Base-by-base conservation (phyloP, 1,140 invertebrate genomes). In the Drosophila athabasca region DNA sequence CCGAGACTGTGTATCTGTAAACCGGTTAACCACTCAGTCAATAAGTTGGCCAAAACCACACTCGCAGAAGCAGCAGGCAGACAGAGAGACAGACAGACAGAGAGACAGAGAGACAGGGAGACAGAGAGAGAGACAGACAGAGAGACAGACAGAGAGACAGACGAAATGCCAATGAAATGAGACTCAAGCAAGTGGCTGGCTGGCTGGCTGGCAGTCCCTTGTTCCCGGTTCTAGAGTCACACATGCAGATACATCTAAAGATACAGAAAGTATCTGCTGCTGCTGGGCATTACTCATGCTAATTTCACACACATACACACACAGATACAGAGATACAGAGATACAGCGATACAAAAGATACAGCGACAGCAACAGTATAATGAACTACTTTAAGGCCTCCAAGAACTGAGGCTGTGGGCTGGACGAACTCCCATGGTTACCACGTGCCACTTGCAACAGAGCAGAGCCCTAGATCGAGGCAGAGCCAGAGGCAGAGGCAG, bases 281-380 rank as follows among this genome's bases (percentile, higher is more conserved):
- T 39, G 11, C 35, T 39, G 58, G 39, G 50, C 75, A 89, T 90
- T 85, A 85, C 80, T 90, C 85, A 90, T 90, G 85, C 81, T 90
- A 90, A 89, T 89, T 89, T 78, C 45, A 79, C 59, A 76, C 39
- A 62, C 9, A 58, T 35, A 60, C 41, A 45, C 59, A 62, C 46
- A 57, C 54, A 35, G 8, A 35, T 3, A 35, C 31, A 4, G 31
- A 31, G 26, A 31, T 8, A 48, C 51, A 62, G 22, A 62, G 9
- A 39, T 26, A 59, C 51, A 44, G 46, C 46, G 31, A 41, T 43
- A 19, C 0, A 19, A 19, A 44, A 62, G 9, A 39, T 26, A 59
- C 51, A 44, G 46, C 46, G 31, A 41, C 45, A 19, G n/a, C 0
- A 19, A 79, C 76, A 68, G 73, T 71, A 77, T 84, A 80, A 89